Evolutionary conservation across 2,888 invertebrate species (phyloP).

Genomic region (Rambutsinella grinnellia): DNA sequence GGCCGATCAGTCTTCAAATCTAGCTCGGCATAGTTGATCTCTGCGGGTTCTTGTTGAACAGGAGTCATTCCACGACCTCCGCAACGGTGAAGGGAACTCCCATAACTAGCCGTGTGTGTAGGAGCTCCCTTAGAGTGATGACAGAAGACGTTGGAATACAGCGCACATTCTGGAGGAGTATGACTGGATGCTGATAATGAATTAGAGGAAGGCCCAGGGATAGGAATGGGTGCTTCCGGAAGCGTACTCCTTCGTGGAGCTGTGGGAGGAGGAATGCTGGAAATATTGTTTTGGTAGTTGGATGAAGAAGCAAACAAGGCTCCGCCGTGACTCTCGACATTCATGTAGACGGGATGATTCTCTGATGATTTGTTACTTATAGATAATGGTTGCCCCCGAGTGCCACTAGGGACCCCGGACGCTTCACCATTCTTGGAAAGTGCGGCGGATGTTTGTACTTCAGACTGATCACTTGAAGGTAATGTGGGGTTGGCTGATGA

Average conservation of each 20-base stretch:
- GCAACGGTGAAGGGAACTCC: neutral
- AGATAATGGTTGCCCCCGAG: neutral
- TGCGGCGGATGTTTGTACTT: conserved; percentile 31
- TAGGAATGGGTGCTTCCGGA: neutral
- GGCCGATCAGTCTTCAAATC: conserved; percentile 75
- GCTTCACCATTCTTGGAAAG: neutral
- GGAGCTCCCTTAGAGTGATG: neutral
- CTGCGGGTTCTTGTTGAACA: conserved; percentile 68
- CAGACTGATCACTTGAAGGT: conserved; percentile 7
- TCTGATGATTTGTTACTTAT: conserved; percentile 27
- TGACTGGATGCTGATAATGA: conserved; percentile 4
- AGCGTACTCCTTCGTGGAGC: conserved; percentile 17
- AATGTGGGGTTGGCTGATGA: neutral
- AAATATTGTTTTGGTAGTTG: conserved; percentile 20
- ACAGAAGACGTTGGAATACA: conserved; percentile 45
- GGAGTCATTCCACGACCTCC: neutral
- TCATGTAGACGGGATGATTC: conserved; percentile 64
- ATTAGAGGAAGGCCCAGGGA: conserved; percentile 14
- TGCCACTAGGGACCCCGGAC: conserved; percentile 1
- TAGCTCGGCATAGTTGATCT: conserved; percentile 84
- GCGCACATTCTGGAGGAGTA: conserved; percentile 16
- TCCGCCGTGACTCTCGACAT: conserved; percentile 57
- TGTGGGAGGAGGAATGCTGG: conserved; percentile 45
- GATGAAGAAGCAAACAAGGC: conserved; percentile 14
- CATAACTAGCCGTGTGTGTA: neutral